phyloP scores from a whole-genome alignment of 2,113 vertebrate genomes.

The Montifringilla adamsi region DNA sequence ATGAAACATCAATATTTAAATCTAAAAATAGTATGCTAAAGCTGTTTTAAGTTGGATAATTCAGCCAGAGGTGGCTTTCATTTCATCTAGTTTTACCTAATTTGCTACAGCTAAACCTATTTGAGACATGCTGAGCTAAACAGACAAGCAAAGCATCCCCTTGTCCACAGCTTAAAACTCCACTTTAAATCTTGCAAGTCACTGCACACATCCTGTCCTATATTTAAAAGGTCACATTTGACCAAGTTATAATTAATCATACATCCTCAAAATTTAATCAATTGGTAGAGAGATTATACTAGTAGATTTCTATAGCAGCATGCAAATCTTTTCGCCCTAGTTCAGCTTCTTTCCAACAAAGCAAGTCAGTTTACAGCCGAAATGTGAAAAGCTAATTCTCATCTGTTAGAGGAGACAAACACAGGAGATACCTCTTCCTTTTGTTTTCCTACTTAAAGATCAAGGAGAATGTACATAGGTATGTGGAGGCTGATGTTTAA shows the following conservation, averaged over 20 bases:
- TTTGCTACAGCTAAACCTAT: conserved; percentile 47
- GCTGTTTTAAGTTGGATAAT: conserved; percentile 62
- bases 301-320: not conserved
- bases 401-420: not conserved
- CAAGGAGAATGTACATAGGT: not conserved
- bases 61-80: conserved; percentile 38
- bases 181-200: conserved; percentile 33
- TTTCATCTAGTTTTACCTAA: conserved; percentile 57
- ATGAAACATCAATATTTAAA: conserved; percentile 58
- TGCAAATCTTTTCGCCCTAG: not conserved
- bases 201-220: not conserved
- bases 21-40: conserved; percentile 60
- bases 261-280: not conserved
- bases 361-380: not conserved
- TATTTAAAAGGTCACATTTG: conserved; percentile 45
- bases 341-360: not conserved
- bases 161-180: not conserved
- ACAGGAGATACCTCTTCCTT: not conserved
- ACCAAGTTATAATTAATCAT: conserved; percentile 36
- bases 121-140: conserved; percentile 47
- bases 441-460: conserved; percentile 43
- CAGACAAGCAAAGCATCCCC: not conserved
- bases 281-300: not conserved
- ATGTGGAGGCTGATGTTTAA: conserved; percentile 4
- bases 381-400: not conserved